Evolutionary conservation across 2,797 vertebrate genomes (phyloP).

Genomic region (Neosilurus hyrtlii): DNA sequence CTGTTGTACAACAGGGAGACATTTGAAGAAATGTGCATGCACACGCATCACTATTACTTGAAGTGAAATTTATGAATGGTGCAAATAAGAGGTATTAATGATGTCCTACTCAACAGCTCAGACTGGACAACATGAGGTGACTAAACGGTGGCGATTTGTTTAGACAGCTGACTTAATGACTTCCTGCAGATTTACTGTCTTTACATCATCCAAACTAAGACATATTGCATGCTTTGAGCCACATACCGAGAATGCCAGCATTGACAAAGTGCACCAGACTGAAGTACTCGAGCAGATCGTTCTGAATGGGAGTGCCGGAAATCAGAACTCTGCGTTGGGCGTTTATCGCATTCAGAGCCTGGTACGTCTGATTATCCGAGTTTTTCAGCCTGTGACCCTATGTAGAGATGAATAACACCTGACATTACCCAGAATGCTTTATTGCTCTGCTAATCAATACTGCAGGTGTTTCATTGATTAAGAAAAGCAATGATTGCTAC

Average conservation of each 20-base stretch:
- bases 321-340: slow-evolving; percentile 90
- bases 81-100: background rate
- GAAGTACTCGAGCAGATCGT: slow-evolving; percentile 96
- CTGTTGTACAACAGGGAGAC: too few relatives aligned
- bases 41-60: background rate
- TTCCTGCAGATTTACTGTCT: background rate
- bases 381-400: slow-evolving; percentile 97
- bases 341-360: slow-evolving; percentile 87
- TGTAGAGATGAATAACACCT: slow-evolving; percentile 12
- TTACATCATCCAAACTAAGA: background rate
- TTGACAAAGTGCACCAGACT: slow-evolving; percentile 97
- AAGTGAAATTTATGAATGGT: background rate
- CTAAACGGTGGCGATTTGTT: background rate
- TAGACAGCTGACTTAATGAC: background rate
- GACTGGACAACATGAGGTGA: background rate
- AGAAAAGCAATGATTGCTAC: background rate
- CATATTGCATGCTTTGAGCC: background rate
- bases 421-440: background rate
- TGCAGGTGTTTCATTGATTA: background rate
- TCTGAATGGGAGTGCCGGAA: slow-evolving; percentile 96
- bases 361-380: slow-evolving; percentile 96
- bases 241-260: slow-evolving; percentile 87
- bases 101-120: background rate
- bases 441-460: background rate
- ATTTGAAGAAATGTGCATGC: background rate